Conservation (phyloP, 2,888 invertebrate species). For the Bedellia somnulentella region DNA sequence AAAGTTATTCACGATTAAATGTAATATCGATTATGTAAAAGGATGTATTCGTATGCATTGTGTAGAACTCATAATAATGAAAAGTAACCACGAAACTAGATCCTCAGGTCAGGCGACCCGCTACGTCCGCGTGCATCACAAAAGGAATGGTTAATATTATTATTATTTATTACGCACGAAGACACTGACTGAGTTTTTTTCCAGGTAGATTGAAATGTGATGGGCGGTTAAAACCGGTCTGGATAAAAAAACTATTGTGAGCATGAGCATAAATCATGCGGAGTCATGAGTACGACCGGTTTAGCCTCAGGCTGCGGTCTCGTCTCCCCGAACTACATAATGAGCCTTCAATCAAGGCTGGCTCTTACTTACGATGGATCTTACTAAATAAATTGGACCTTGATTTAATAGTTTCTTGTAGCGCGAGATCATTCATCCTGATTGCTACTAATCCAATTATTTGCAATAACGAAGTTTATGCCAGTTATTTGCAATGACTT, state of each 20-base stretch:
- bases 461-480: too few species aligned
- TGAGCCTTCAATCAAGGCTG: conserved; percentile 58
- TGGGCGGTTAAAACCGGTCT: conserved; percentile 36
- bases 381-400: conserved; percentile 30
- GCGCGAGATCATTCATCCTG: too few species aligned
- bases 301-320: conserved; percentile 27
- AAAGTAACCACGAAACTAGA: conserved; percentile 50
- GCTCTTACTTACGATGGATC: too few species aligned
- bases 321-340: conserved; percentile 27
- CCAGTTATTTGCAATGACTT: too few species aligned
- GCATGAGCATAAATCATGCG: conserved; percentile 51
- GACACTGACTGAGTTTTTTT: conserved; percentile 41
- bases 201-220: conserved; percentile 39
- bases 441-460: too few species aligned
- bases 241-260: conserved; percentile 28
- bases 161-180: conserved; percentile 33
- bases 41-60: conserved; percentile 53
- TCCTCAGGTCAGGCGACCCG: conserved; percentile 37
- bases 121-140: conserved; percentile 52
- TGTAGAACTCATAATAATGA: too few species aligned
- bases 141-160: conserved; percentile 56
- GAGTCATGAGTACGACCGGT: conserved; percentile 44
- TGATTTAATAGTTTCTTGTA: too few species aligned
- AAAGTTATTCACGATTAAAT: too few species aligned
- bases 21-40: too few species aligned